Evolutionary conservation across 2,113 vertebrate genomes (phyloP).

Genomic region (Tragelaphus imberbis): DNA sequence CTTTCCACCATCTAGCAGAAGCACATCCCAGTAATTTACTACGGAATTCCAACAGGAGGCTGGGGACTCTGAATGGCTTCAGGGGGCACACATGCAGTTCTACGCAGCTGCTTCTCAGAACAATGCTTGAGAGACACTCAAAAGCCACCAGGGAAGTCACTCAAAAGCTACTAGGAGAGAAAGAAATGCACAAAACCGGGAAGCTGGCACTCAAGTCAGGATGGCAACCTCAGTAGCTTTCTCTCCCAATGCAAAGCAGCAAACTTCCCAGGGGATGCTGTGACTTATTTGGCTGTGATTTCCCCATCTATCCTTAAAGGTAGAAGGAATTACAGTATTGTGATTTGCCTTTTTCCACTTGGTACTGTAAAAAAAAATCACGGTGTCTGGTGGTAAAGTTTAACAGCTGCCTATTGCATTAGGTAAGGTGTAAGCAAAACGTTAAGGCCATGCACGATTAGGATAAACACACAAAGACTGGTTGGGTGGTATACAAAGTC

Average conservation of each 20-base stretch:
- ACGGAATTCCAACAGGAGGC: neutral
- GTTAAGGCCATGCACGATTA: conserved; percentile 6
- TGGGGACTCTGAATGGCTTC: neutral
- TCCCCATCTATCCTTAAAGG: neutral
- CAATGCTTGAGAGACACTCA: neutral
- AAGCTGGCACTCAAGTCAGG: neutral
- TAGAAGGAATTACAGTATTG: neutral
- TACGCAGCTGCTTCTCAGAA: neutral
- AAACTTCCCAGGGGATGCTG: neutral
- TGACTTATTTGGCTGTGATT: neutral
- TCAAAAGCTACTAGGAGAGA: neutral
- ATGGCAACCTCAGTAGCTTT: neutral
- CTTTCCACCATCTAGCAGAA: neutral
- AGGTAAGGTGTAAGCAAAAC: neutral
- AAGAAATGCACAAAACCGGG: neutral
- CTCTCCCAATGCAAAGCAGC: neutral
- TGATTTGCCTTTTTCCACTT: neutral
- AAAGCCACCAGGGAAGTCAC: neutral
- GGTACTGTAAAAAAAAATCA: neutral
- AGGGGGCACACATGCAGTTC: neutral
- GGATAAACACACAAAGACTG: conserved; percentile 6
- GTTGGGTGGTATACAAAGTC: conserved; percentile 17
- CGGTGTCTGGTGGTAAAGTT: neutral
- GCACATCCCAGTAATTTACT: neutral
- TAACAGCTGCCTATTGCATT: neutral